Evolutionary conservation across 2,113 vertebrate genomes (phyloP), one percentile per base, ranked within the genome.

Genomic region (Cyprinodon tularosa): DNA sequence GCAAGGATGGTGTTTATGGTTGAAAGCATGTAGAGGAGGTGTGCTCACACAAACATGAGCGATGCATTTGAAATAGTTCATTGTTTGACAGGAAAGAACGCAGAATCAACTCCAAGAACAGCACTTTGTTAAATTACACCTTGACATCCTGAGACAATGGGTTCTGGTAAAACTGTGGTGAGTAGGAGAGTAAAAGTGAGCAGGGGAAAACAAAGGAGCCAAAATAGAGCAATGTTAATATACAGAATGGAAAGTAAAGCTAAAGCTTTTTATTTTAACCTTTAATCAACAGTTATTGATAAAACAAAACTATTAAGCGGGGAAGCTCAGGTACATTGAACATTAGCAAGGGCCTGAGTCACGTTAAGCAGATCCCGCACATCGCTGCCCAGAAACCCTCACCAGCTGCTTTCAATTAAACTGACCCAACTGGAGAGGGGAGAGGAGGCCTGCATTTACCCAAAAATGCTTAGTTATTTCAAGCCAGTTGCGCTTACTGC

Each of bases 341-440:
- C 50, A 5, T 10, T 15, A 83, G 69, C 47, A 13, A 66, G 59
- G 68, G 78, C 71, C 68, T 72, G 74, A 84, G 86, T 87, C 84
- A 86, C 77, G 67, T 78, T 75, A 81, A 71, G 74, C 76, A 13
- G 71, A 74, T 59, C 71, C 50, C 4, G n/a, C 71, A 76, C 76
- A 38, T 42, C 38, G 36, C 78, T 86, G 76, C 85, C 80, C 85
- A 76, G 77, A 90, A 29, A 77, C 76, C 66, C 68, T 74, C 81
- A 12, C 74, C 91, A 87, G 89, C 80, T 90, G 88, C 3, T 83
- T 89, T 82, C 85, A 77, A 88, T 91, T 91, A 90, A 68, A 86
- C 71, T 13, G 70, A 61, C 84, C 82, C 74, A 60, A 81, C n/a
- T 50, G 22, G 11, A 76, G 83, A 79, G 77, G 22, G 57, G 73